Percentiles rank a stretch among this genome's conserved stretches.
These are phyloP conservation scores for Exephanes ischioxanthus DNA, from an alignment of 2,888 invertebrate species.

Conservation along the genomic window DNA sequence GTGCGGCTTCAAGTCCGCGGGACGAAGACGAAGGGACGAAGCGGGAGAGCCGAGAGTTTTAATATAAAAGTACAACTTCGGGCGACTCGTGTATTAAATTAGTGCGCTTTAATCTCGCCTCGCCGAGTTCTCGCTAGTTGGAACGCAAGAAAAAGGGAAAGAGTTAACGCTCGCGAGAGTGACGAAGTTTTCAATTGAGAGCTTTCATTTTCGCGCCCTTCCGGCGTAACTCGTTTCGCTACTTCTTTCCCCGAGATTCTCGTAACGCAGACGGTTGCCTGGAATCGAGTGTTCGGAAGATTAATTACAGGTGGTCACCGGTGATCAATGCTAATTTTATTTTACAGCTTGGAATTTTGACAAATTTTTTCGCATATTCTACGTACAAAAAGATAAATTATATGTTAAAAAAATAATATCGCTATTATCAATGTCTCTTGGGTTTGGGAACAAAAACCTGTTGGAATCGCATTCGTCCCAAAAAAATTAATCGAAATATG, in stretches of 20 bases:
- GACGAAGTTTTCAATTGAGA: constrained; percentile 62
- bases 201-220: constrained; percentile 38
- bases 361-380: background rate
- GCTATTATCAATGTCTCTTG: too few species aligned
- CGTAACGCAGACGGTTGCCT: background rate
- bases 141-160: constrained; percentile 15
- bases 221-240: constrained; percentile 7
- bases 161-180: background rate
- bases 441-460: too few species aligned
- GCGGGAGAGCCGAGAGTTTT: constrained; percentile 42
- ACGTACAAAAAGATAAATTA: constrained; percentile 4
- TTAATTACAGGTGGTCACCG: background rate
- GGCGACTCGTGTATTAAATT: constrained; percentile 63
- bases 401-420: background rate
- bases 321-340: background rate
- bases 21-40: constrained; percentile 18
- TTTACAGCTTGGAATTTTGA: too few species aligned
- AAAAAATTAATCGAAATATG: too few species aligned
- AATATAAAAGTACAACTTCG: constrained; percentile 67
- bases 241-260: background rate
- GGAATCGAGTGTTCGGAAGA: constrained; percentile 6
- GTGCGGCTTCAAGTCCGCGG: background rate
- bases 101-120: constrained; percentile 66
- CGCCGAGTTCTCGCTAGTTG: constrained; percentile 3
- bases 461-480: too few species aligned